phyloP scores from a whole-genome alignment of 1,140 invertebrate species.

The Meloidogyne exigua region DNA sequence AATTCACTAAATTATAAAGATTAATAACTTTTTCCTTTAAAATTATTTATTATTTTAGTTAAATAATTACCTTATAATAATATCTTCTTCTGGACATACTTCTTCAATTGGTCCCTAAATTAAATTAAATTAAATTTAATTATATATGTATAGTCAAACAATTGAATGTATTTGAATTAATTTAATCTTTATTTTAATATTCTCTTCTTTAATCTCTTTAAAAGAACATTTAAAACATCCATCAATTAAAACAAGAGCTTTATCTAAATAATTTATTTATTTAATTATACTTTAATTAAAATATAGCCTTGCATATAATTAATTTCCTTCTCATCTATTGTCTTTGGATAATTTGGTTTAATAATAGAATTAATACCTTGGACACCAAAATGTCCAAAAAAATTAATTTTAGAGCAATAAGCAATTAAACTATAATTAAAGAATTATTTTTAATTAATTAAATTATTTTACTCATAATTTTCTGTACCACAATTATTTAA shows the following conservation, averaged over 20 bases:
- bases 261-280: not conserved
- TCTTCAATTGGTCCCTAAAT: not conserved
- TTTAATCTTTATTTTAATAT: not conserved
- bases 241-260: constrained; percentile 2
- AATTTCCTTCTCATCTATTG: not conserved
- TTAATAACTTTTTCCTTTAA: too few species aligned
- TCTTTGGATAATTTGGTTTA: not conserved
- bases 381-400: not conserved
- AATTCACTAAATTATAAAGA: not conserved
- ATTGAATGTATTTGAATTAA: not conserved
- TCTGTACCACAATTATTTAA: constrained; percentile 1
- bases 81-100: not conserved
- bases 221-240: not conserved
- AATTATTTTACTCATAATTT: not conserved
- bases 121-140: not conserved
- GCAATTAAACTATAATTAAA: not conserved
- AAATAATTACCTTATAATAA: not conserved
- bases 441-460: not conserved
- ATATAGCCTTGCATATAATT: not conserved
- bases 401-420: constrained; percentile 1
- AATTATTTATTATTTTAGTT: too few species aligned
- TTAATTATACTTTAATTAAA: not conserved
- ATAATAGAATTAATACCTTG: not conserved
- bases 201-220: not conserved
- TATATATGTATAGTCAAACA: not conserved